Base-by-base conservation (phyloP, 2,113 vertebrate genomes). In the Oreochromis spilurus region DNA sequence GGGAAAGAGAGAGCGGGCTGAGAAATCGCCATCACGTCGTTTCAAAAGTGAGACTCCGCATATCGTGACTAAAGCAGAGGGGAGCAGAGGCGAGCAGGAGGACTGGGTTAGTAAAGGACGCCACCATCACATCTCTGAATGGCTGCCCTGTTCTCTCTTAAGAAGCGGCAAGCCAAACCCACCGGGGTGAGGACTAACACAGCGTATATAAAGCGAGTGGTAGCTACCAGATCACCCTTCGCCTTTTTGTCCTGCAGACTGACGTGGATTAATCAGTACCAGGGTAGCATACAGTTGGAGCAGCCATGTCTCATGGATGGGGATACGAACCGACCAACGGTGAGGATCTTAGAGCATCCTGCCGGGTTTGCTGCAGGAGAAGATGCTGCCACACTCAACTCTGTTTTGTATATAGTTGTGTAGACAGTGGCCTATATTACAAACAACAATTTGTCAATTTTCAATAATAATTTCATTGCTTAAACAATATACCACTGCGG, bases 321-420 rank as follows among this genome's bases (percentile, higher is more conserved):
- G 98, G 98, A 67, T 99, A 99, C 92, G 96, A 95, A 62, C 85
- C 96, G 4, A 67, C 93, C 90, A 95, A 98, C 81, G 98, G 98
- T 99, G 96, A 97, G 97, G 34, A 31, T 11, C 31, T n/a, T 2
- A 9, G 26, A 31, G 54, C 14, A 26, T 67, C n/a, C 34, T 58
- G 4, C 53, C 9, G 1, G 34, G 1, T 40, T 11, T 58, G 16
- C 34, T 53, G 62, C 34, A 40, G 7, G n/a, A 26, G 65, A 10
- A 45, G 65, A 72, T 26, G 38, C 2, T 72, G 67, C 67, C 40
- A 11, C 67, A 17, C 67, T 75, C 40, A 75, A 2, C 70, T 2
- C 13, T 16, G 1, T 0, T 75, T 48, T 75, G 24, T 24, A 0
- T 26, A 4, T 26, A 72, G 67, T 24, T 45, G 67, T 45, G 67